These are phyloP conservation scores for Sturmia bella DNA, from an alignment of 2,888 invertebrate genomes.

Conservation along the genomic window DNA sequence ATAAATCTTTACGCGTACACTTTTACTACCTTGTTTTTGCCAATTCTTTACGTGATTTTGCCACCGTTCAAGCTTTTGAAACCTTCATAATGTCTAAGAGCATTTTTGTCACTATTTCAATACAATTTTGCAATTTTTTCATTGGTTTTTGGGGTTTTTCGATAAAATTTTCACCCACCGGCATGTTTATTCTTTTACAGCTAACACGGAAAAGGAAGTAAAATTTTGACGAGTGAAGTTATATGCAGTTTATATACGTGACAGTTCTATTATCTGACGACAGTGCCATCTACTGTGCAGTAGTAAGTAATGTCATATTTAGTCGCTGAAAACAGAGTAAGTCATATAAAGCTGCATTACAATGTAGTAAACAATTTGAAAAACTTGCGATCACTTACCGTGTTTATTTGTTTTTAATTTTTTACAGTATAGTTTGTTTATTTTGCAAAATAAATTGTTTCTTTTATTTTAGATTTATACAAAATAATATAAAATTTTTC, in stretches of 20 bases:
- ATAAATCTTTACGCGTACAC: conserved; percentile 13
- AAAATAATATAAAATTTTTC: too few relatives aligned
- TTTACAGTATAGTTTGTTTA: background rate
- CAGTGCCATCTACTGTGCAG: conserved; percentile 13
- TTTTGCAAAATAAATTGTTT: too few relatives aligned
- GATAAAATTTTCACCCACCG: conserved; percentile 79
- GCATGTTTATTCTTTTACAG: conserved; percentile 82
- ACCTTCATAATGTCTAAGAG: background rate
- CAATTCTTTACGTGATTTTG: background rate
- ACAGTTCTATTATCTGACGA: conserved; percentile 13
- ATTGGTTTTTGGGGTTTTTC: conserved; percentile 73
- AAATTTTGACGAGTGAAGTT: conserved; percentile 57
- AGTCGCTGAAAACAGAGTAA: background rate
- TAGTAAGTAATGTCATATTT: conserved; percentile 35
- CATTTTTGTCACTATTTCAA: conserved; percentile 38
- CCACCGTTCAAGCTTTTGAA: background rate
- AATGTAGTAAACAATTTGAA: background rate
- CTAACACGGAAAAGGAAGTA: conserved; percentile 82
- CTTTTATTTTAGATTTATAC: too few relatives aligned
- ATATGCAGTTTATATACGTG: conserved; percentile 59
- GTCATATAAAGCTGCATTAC: background rate
- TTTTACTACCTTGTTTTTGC: background rate
- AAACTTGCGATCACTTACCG: too few relatives aligned
- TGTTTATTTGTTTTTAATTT: too few relatives aligned
- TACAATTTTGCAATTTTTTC: conserved; percentile 69